Base-by-base conservation (phyloP, 2,113 vertebrate species). In the Mormyrus iriodes region DNA sequence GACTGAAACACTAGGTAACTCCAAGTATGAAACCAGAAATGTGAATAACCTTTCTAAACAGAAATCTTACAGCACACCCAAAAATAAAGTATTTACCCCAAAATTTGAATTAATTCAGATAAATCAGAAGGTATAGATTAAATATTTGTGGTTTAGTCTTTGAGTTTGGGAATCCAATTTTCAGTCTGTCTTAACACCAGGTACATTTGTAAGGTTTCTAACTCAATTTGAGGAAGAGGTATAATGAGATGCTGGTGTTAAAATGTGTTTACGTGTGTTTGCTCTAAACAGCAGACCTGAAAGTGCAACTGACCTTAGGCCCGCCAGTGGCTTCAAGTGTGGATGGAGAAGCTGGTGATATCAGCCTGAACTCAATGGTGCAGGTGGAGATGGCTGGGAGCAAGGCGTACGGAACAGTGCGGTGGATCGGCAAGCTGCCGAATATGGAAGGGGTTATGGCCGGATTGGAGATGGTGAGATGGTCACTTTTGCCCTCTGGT, bases 381-480 rank as follows among this genome's bases (percentile, higher is more conserved):
- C 95, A 97, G 93, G 95, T 98, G 89, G 90, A 92, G 5, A 61
- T 97, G 89, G 92, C 35, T 1, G 31, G n/a, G 1, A 94, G 94
- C 1, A 92, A 90, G 2, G 69, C 91, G 0, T 96, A 95, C 0
- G 97, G 97, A 89, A 97, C 94, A 15, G 96, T 98, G 90, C 97
- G 96, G 46, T 98, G 97, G 97, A 92, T 96, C 53, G 97, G 97
- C 0, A 87, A 0, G 35, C 84, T 97, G 51, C 94, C 95, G 0
- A 91, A 88, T 0, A 90, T 61, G 1, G 9, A 46, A 1, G 93
- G 93, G 0, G 86, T 48, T 49, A 96, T 94, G 94, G 97, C 94
- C 4, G 97, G 97, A 51, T 93, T 98, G 0, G 97, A 98, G 87
- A 93, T 98, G 96, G 97, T 98, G 94, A 24, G 49, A 10, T 88